Evolutionary conservation across 1,140 invertebrate genomes (phyloP).

Genomic region (Arion vulgaris): DNA sequence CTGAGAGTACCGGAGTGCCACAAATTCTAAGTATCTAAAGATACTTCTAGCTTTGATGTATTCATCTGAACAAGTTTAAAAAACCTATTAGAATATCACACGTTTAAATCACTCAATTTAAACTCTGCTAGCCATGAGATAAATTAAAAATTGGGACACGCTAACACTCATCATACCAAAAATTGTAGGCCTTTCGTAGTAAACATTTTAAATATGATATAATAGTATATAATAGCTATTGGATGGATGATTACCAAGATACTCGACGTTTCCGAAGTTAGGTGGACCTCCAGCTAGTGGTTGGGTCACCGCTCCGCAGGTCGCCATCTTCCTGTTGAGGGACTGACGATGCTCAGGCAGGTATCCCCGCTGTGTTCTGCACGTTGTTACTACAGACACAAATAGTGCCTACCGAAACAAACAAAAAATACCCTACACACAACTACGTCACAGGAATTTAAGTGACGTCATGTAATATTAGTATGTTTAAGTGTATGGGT

Average conservation of each 20-base stretch:
- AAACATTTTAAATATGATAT: too few relatives aligned
- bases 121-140: too few relatives aligned
- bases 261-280: slow-evolving; percentile 30
- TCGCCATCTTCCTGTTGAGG: slow-evolving; percentile 10
- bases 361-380: neutral
- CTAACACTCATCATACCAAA: too few relatives aligned
- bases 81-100: too few relatives aligned
- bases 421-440: neutral
- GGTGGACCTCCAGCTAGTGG: slow-evolving; percentile 11
- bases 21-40: too few relatives aligned
- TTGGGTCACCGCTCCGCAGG: slow-evolving; percentile 25
- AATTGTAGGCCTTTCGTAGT: too few relatives aligned
- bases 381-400: slow-evolving; percentile 6
- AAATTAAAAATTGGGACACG: too few relatives aligned
- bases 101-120: neutral
- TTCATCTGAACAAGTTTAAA: too few relatives aligned
- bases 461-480: neutral
- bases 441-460: neutral
- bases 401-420: neutral
- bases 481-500: neutral
- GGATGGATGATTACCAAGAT: slow-evolving; percentile 19
- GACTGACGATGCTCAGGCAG: neutral
- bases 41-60: too few relatives aligned
- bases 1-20: too few relatives aligned
- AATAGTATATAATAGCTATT: too few relatives aligned